Evolutionary conservation across 2,797 vertebrate species (phyloP).

Genomic region (Prionace glauca): DNA sequence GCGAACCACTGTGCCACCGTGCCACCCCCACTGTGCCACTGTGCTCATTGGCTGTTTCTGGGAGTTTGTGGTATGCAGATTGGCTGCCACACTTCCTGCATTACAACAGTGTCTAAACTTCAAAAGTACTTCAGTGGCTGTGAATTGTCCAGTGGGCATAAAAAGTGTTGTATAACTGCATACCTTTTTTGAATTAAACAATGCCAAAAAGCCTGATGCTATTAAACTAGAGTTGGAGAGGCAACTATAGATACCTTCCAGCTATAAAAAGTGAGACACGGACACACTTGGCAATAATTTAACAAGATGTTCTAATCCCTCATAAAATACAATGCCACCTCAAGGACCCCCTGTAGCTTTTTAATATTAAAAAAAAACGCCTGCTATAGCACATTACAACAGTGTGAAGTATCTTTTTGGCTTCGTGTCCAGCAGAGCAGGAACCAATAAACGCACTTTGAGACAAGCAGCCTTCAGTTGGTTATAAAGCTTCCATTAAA

Average conservation of each 20-base stretch:
- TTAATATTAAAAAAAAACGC: not conserved
- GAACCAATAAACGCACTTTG: slow-evolving; percentile 19
- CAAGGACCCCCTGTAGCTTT: not conserved
- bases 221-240: not conserved
- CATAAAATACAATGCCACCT: slow-evolving; percentile 7
- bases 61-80: not conserved
- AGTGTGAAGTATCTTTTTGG: not conserved
- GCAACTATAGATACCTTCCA: not conserved
- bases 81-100: not conserved
- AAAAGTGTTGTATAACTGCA: not conserved
- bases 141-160: not conserved
- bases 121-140: not conserved
- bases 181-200: not conserved
- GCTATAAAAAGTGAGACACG: not conserved
- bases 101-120: not conserved
- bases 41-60: not conserved
- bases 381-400: slow-evolving; percentile 5
- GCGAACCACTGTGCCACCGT: too few relatives aligned
- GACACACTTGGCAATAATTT: not conserved
- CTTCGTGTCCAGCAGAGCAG: not conserved
- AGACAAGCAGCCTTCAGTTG: slow-evolving; percentile 17
- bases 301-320: not conserved
- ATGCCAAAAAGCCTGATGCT: not conserved
- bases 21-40: too few relatives aligned
- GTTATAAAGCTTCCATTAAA: not conserved